Base-by-base conservation (phyloP, 1,140 invertebrate genomes). In the Samia ricini region DNA sequence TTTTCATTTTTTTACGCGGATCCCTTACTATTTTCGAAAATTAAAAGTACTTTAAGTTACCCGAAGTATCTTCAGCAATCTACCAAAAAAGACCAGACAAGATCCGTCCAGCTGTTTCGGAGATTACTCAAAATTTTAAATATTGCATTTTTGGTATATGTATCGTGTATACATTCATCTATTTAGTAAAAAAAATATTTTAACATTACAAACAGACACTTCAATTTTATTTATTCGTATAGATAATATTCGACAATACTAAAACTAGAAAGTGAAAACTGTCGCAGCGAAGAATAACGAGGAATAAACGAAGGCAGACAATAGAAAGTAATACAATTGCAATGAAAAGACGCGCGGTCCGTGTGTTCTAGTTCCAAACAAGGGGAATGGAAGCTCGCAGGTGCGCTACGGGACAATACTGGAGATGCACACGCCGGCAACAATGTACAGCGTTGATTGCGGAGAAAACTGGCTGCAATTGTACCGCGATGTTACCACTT, bases 261-360 rank as follows among this genome's bases (percentile, higher is more conserved):
- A 42, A 42, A 42, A 15, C n/a, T 71, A 60, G 68, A 76, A 74
- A 72, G 70, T 58, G 68, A 74, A 73, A 76, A 66, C 70, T 72
- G 68, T 69, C 68, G 64, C 51, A 42, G 21, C 19, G 56, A 61
- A 69, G 69, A 64, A 70, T 58, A 75, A 70, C 63, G 75, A 59
- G 66, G 80, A 85, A 84, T 88, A 88, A 88, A 85, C 85, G 85
- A 82, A 83, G 86, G 75, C 74, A 80, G 81, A 88, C 85, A 88
- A 86, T 88, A 68, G 75, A 54, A 60, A 66, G 71, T 80, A 83
- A 83, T 74, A 83, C 83, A 85, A 86, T 84, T 84, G 83, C 76
- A 81, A 71, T 80, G 83, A 85, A 86, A 88, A 88, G 83, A 86
- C 78, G 76, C 70, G 75, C 71, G 72, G 74, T 74, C 73, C 70